These are phyloP conservation scores for Phragmatobia fuliginosa DNA, from an alignment of 2,888 invertebrate genomes.

Conservation along the genomic window DNA sequence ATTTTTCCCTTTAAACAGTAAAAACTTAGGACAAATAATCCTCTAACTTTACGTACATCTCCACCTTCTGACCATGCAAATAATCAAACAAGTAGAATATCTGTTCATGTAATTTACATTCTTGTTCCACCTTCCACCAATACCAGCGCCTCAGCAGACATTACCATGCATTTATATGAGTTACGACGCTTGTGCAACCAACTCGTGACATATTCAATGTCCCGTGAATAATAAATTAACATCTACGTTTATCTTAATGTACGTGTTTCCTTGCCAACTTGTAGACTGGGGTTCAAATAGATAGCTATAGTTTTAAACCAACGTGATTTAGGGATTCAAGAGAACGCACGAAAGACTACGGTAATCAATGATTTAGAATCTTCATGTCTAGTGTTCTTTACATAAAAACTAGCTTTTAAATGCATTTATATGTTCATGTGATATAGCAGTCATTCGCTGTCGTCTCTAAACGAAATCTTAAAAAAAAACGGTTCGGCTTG, in stretches of 20 bases:
- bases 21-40: too few relatives aligned
- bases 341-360: background rate
- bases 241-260: constrained; percentile 76
- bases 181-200: constrained; percentile 57
- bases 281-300: constrained; percentile 33
- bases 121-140: constrained; percentile 6
- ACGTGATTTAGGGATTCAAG: constrained; percentile 11
- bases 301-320: constrained; percentile 33
- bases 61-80: too few relatives aligned
- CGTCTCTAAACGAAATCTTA: too few relatives aligned
- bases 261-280: constrained; percentile 65
- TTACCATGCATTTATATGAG: constrained; percentile 68
- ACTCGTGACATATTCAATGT: constrained; percentile 71
- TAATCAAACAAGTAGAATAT: background rate
- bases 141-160: constrained; percentile 49
- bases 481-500: too few relatives aligned
- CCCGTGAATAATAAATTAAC: constrained; percentile 80
- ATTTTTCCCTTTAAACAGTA: background rate
- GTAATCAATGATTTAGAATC: background rate
- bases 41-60: too few relatives aligned
- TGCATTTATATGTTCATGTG: too few relatives aligned
- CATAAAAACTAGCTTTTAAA: too few relatives aligned
- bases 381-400: background rate
- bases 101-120: background rate
- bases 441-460: too few relatives aligned